These are phyloP conservation scores for Parazoanthus darwini DNA, from an alignment of 92 coral and sea anemone genomes.

Conservation along the genomic window DNA sequence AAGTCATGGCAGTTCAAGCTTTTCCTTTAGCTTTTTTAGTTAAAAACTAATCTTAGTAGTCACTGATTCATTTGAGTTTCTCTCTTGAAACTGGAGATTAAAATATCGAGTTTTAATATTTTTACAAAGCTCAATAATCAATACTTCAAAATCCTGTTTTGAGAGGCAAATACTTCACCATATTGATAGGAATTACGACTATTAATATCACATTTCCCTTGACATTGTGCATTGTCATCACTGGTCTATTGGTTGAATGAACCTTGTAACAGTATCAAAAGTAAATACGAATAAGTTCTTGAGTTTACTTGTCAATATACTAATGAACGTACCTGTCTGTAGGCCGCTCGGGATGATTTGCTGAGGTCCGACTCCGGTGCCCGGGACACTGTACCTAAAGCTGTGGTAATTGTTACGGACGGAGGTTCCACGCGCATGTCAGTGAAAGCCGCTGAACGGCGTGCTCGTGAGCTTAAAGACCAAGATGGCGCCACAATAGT, in stretches of 20 bases:
- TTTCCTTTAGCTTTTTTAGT: too few species aligned
- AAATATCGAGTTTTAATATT: too few species aligned
- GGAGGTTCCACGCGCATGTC: slow-evolving; percentile 72
- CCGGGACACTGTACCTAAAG: slow-evolving; percentile 72
- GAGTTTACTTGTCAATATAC: not conserved
- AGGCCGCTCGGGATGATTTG: slow-evolving; percentile 67
- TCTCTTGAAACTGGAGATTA: too few species aligned
- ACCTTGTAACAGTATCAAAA: too few species aligned
- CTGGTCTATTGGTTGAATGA: not conserved
- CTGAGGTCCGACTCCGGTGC: slow-evolving; percentile 64
- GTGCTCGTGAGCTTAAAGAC: slow-evolving; percentile 92
- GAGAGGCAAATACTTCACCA: too few species aligned
- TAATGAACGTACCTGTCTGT: not conserved
- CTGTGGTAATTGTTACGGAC: slow-evolving; percentile 77
- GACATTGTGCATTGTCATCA: not conserved
- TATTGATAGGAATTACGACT: too few species aligned
- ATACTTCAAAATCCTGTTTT: too few species aligned
- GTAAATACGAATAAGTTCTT: not conserved
- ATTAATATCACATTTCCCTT: too few species aligned
- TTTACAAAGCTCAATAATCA: too few species aligned
- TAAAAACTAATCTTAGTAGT: too few species aligned
- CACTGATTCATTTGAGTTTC: too few species aligned
- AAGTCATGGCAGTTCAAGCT: not conserved
- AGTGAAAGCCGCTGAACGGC: slow-evolving; percentile 78
- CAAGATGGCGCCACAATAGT: slow-evolving; percentile 91